Conservation (phyloP, 1,140 invertebrate species). For the Physella acuta region DNA sequence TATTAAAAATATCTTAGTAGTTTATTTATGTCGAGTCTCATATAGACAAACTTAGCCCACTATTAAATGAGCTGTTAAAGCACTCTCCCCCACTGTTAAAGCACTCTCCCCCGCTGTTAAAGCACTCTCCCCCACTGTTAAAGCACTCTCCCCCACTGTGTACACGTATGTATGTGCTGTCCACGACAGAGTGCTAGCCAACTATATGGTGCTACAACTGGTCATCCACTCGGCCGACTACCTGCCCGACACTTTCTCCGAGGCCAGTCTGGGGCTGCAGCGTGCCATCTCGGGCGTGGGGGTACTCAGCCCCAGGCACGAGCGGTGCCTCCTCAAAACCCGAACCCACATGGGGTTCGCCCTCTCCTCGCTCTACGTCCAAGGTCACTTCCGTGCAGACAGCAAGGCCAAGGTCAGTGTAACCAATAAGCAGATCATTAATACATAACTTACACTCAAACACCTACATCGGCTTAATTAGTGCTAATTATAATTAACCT, state of each 20-base stretch:
- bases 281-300: background rate
- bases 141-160: too few species aligned
- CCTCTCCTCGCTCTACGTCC: background rate
- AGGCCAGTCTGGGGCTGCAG: background rate
- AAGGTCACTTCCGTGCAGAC: background rate
- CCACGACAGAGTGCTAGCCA: background rate
- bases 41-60: too few species aligned
- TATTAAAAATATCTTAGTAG: too few species aligned
- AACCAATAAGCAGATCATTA: too few species aligned
- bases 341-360: background rate
- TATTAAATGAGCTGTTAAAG: too few species aligned
- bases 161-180: background rate
- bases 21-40: too few species aligned
- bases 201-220: background rate
- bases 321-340: background rate
- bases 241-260: background rate
- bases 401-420: background rate
- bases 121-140: too few species aligned
- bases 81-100: too few species aligned
- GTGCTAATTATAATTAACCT: too few species aligned
- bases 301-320: background rate
- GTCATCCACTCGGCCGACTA: background rate
- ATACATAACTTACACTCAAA: too few species aligned
- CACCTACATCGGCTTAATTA: too few species aligned
- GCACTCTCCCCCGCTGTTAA: too few species aligned